Conservation (phyloP, 53 echinoderm and acorn worm genomes). For the Echinometra lucunter region DNA sequence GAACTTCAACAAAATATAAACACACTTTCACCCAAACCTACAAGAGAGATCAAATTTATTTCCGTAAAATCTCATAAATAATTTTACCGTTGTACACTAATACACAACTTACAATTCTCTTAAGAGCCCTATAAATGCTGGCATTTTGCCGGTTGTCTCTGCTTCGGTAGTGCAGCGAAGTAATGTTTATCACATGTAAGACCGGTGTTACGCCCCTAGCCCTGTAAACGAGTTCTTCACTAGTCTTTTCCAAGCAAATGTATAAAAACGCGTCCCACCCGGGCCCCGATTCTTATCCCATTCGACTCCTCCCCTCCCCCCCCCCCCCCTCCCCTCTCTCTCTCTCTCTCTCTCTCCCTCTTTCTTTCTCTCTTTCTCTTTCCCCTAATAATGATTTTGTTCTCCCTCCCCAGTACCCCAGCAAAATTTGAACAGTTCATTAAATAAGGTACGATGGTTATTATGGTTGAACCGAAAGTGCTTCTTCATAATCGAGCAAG, state of each 20-base stretch:
- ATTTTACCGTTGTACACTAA: neutral
- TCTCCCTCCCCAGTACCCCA: too few relatives aligned
- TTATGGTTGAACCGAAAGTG: too few relatives aligned
- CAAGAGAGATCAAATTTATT: neutral
- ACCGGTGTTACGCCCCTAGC: too few relatives aligned
- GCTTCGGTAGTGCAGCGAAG: neutral
- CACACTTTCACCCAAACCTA: neutral
- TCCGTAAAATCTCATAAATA: neutral
- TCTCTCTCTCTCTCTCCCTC: too few relatives aligned
- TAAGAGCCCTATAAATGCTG: neutral
- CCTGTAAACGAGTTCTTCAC: neutral
- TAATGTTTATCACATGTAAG: constrained; percentile 12
- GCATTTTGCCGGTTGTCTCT: constrained; percentile 25
- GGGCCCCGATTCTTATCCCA: neutral
- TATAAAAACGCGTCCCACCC: neutral
- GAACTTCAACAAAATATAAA: neutral
- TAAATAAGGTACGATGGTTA: too few relatives aligned
- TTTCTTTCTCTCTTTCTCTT: too few relatives aligned
- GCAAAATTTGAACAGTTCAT: too few relatives aligned
- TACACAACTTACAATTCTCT: constrained; percentile 39
- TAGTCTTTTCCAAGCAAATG: neutral
- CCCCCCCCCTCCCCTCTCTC: too few relatives aligned
- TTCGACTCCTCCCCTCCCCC: too few relatives aligned
- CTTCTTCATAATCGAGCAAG: too few relatives aligned
- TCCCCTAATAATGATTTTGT: too few relatives aligned